Conservation (phyloP, 2,888 invertebrate species). For the Embidobia sp. region DNA sequence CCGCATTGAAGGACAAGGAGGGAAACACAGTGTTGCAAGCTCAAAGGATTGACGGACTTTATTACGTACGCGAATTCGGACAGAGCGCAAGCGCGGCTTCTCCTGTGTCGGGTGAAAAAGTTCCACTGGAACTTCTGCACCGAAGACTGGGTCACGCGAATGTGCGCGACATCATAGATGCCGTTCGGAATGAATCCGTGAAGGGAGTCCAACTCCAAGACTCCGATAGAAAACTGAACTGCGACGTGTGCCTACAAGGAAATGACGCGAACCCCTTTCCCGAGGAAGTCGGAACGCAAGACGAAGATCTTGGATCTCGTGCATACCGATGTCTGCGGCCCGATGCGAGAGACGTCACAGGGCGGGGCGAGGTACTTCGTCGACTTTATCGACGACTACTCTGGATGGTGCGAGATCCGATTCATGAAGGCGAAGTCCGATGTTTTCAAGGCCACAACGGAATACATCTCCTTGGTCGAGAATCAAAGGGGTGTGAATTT, state of each 20-base stretch:
- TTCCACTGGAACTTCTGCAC: constrained; percentile 15
- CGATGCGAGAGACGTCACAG: constrained; percentile 58
- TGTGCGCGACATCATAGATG: constrained; percentile 21
- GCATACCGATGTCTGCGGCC: constrained; percentile 60
- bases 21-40: constrained; percentile 14
- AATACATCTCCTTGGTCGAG: constrained; percentile 59
- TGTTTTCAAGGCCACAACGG: constrained; percentile 53
- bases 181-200: constrained; percentile 18
- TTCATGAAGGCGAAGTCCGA: constrained; percentile 66
- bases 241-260: constrained; percentile 14
- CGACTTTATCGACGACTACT: constrained; percentile 68
- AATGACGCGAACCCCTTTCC: constrained; percentile 47
- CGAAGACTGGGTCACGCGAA: constrained; percentile 47
- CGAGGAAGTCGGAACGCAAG: neutral
- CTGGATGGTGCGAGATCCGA: constrained; percentile 66
- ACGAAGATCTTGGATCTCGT: constrained; percentile 48
- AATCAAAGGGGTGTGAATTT: constrained; percentile 60
- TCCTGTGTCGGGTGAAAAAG: neutral
- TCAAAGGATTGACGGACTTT: constrained; percentile 7
- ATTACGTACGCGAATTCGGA: constrained; percentile 23
- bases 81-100: constrained; percentile 2
- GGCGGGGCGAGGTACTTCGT: constrained; percentile 66
- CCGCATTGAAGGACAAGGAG: neutral
- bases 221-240: neutral
- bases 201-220: constrained; percentile 24